Evolutionary conservation across 2,888 invertebrate species (phyloP).

Genomic region (Tenodera sinensis): DNA sequence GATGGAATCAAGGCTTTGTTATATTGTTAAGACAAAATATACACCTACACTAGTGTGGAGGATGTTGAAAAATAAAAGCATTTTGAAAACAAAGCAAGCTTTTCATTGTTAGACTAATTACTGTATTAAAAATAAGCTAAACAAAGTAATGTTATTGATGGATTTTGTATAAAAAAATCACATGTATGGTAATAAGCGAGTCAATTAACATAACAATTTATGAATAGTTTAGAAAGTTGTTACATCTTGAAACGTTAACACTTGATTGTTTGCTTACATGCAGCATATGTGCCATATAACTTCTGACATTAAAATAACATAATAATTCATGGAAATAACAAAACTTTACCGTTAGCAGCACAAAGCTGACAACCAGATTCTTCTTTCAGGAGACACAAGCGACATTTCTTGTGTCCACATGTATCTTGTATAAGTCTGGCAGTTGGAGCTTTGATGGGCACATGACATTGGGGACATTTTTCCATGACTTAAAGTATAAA

Average conservation of each 20-base stretch:
- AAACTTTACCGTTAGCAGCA: conserved; percentile 19
- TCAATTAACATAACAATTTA: no score
- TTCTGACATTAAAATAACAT: neutral
- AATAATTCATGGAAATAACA: neutral
- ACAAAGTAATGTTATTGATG: no score
- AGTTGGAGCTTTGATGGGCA: conserved; percentile 52
- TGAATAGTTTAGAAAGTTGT: no score
- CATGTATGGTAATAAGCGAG: no score
- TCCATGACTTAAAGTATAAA: conserved; percentile 32
- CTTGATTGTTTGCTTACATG: neutral
- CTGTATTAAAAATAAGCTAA: no score
- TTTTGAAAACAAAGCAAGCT: no score
- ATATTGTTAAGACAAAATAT: no score
- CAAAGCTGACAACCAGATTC: conserved; percentile 62
- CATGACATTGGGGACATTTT: conserved; percentile 60
- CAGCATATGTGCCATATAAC: neutral
- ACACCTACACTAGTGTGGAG: no score
- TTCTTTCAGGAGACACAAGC: conserved; percentile 65
- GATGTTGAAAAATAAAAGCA: no score
- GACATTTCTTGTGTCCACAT: conserved; percentile 74
- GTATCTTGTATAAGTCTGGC: conserved; percentile 67
- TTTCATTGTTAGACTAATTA: no score
- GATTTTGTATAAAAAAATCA: no score
- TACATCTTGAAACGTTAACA: neutral
- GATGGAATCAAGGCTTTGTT: no score